These are phyloP conservation scores for Grallaria varia DNA, from an alignment of 2,113 vertebrate genomes.

Conservation along the genomic window DNA sequence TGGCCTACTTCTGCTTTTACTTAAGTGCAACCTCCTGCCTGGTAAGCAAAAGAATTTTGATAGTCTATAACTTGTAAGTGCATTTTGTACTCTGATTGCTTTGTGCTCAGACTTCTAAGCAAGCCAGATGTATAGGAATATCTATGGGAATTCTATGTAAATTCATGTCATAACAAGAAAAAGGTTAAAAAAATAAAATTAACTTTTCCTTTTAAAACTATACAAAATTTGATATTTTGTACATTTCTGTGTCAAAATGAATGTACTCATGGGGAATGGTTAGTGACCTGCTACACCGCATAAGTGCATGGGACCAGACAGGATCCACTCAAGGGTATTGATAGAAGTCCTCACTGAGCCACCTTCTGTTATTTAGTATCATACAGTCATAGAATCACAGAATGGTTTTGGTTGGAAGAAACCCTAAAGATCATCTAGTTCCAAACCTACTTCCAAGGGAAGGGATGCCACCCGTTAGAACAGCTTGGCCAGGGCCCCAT, in stretches of 20 bases:
- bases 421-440: background rate
- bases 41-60: background rate
- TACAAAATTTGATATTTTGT: background rate
- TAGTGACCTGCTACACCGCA: background rate
- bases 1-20: background rate
- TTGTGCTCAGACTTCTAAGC: background rate
- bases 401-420: background rate
- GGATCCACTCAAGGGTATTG: background rate
- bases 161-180: background rate
- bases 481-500: background rate
- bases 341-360: background rate
- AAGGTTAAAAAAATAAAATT: background rate
- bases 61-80: background rate
- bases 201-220: background rate
- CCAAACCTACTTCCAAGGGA: background rate
- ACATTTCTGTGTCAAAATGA: background rate
- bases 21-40: background rate
- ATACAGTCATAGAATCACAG: background rate
- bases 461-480: background rate
- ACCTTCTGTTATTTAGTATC: background rate
- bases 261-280: background rate
- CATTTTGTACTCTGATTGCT: background rate
- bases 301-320: background rate
- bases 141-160: background rate
- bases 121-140: background rate